Evolutionary conservation across 2,113 vertebrate species (phyloP).

Genomic region (Psilopsiagon aymara): DNA sequence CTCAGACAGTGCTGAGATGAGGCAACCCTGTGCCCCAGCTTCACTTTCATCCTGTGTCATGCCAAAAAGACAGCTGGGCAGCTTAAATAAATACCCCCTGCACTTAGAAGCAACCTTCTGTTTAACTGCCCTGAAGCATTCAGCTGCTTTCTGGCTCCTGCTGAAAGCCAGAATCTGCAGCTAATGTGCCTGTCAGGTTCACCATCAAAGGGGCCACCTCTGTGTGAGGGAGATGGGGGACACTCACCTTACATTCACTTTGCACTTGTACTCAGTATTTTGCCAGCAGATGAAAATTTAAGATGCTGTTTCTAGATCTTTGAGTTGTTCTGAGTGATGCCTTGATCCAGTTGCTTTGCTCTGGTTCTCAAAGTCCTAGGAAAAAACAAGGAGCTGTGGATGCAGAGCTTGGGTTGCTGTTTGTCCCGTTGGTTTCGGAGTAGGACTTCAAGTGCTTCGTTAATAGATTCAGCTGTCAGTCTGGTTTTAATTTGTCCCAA

Average conservation of each 20-base stretch:
- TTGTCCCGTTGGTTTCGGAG: not conserved
- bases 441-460: not conserved
- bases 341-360: slow-evolving; percentile 5
- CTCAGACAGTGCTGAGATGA: not conserved
- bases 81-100: not conserved
- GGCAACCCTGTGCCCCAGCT: not conserved
- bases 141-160: not conserved
- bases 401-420: not conserved
- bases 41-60: not conserved
- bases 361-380: not conserved
- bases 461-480: not conserved
- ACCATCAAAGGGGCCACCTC: not conserved
- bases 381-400: not conserved
- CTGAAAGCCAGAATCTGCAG: not conserved
- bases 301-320: slow-evolving; percentile 38
- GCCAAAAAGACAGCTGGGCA: slow-evolving; percentile 11
- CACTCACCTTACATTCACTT: not conserved
- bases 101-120: slow-evolving; percentile 18
- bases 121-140: slow-evolving; percentile 8
- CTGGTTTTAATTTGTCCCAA: slow-evolving; percentile 10
- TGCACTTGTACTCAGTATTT: not conserved
- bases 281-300: slow-evolving; percentile 28
- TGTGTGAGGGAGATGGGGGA: not conserved
- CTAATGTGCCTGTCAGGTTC: not conserved
- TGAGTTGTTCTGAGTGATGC: slow-evolving; percentile 3